Evolutionary conservation across 2,113 vertebrate genomes (phyloP).

Genomic region (Oncorhynchus gorbuscha): DNA sequence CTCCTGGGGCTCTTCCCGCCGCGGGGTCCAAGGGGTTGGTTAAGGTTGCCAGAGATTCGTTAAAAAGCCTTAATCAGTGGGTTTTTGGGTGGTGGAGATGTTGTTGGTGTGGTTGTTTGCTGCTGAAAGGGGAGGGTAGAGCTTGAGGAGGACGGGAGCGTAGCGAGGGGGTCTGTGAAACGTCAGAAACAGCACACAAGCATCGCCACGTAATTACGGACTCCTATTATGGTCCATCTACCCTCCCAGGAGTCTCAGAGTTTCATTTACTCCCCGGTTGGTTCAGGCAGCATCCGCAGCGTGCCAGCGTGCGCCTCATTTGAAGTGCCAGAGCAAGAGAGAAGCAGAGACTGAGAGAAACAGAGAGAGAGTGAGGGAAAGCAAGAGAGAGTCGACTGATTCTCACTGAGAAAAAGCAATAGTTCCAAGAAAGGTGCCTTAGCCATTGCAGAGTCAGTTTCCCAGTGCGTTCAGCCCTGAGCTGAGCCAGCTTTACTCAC

Average conservation of each 20-base stretch:
- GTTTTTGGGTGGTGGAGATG: conserved; percentile 51
- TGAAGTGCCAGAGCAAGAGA: conserved; percentile 63
- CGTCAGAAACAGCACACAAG: conserved; percentile 80
- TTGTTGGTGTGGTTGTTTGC: conserved; percentile 22
- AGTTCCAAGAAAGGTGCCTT: conserved; percentile 50
- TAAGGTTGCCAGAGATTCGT: conserved; percentile 24
- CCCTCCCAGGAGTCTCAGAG: conserved; percentile 74
- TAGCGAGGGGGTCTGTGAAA: conserved; percentile 75
- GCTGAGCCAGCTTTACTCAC: conserved; percentile 53
- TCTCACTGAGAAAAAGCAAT: conserved; percentile 26
- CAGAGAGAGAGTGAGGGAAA: conserved; percentile 1
- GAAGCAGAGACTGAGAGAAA: conserved; percentile 6
- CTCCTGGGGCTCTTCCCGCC: not conserved
- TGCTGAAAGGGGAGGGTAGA: conserved; percentile 45
- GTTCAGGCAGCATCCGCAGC: conserved; percentile 61
- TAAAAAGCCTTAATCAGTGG: conserved; percentile 55
- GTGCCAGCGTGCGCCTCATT: conserved; percentile 73
- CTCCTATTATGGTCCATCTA: conserved; percentile 75
- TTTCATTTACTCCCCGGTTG: conserved; percentile 67
- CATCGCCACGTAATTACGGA: conserved; percentile 84
- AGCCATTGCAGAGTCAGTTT: conserved; percentile 44
- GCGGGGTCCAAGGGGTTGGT: conserved; percentile 51
- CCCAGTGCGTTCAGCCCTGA: conserved; percentile 41
- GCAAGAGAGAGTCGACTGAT: conserved; percentile 29
- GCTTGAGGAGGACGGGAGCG: conserved; percentile 41